A percentile compares a stretch with the other conserved stretches of the same genome.
Conservation (phyloP, 2,888 invertebrate species). For the Agriopis marginaria region DNA sequence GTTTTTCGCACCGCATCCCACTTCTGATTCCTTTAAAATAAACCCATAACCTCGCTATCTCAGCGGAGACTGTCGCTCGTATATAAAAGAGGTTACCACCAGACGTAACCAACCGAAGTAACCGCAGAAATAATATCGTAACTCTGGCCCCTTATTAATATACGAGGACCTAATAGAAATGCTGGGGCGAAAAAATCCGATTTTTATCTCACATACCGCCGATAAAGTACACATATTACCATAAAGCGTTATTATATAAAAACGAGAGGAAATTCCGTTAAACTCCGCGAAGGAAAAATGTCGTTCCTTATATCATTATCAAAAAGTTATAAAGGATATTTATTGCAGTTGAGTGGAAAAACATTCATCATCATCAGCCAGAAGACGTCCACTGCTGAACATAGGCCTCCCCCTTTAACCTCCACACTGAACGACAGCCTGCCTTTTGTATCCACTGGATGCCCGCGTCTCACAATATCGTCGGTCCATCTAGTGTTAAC, state of each 20-base stretch:
- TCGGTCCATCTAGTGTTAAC: too few relatives aligned
- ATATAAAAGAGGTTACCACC: slow-evolving; percentile 23
- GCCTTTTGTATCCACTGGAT: too few relatives aligned
- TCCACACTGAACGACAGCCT: too few relatives aligned
- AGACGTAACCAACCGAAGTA: slow-evolving; percentile 22
- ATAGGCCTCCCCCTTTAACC: too few relatives aligned
- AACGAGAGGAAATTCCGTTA: slow-evolving; percentile 62
- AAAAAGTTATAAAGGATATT: slow-evolving; percentile 63
- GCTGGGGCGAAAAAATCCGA: slow-evolving; percentile 46
- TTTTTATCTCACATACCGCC: slow-evolving; percentile 54
- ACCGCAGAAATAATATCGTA: slow-evolving; percentile 38
- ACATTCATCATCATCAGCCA: too few relatives aligned
- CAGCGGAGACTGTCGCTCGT: slow-evolving; percentile 20
- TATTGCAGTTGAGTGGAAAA: slow-evolving; percentile 2
- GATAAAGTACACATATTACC: slow-evolving; percentile 61
- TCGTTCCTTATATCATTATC: slow-evolving; percentile 63
- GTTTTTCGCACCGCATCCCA: neutral
- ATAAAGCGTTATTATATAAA: slow-evolving; percentile 58
- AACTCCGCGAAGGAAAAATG: slow-evolving; percentile 58
- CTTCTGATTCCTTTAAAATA: neutral
- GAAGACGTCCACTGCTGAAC: too few relatives aligned
- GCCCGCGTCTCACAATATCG: too few relatives aligned
- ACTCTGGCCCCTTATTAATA: slow-evolving; percentile 43
- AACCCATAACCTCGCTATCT: slow-evolving; percentile 11
- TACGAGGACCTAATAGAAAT: slow-evolving; percentile 46